A percentile compares a stretch with the other conserved stretches of the same genome.
These are phyloP conservation scores for Listrodromus nycthemerus DNA, from an alignment of 2,888 invertebrate genomes.

Conservation along the genomic window DNA sequence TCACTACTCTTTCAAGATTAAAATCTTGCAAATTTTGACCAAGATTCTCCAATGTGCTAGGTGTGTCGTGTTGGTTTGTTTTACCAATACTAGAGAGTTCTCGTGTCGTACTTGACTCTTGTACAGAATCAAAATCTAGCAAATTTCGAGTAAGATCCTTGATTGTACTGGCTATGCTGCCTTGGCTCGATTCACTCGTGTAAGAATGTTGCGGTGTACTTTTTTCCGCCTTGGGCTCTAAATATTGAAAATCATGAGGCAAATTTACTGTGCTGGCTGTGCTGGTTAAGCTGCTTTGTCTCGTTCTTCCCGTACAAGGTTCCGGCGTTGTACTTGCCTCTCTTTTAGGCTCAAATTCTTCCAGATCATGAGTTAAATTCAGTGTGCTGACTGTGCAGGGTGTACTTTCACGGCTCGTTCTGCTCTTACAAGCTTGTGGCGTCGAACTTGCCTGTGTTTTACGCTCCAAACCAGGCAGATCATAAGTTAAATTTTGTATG, in stretches of 20 bases:
- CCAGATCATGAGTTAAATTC: background rate
- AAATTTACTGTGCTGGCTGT: background rate
- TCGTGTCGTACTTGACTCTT: background rate
- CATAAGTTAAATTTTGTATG: background rate
- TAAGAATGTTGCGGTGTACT: background rate
- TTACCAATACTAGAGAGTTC: background rate
- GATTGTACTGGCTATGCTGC: background rate
- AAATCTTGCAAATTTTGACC: background rate
- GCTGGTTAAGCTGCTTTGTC: background rate
- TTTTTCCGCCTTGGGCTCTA: background rate
- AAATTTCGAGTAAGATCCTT: background rate
- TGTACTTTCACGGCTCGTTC: background rate
- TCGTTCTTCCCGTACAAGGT: background rate
- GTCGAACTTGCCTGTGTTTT: background rate
- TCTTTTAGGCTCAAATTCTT: background rate
- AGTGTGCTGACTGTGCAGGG: background rate
- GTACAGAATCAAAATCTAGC: background rate
- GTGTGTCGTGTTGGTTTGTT: background rate
- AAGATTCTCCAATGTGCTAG: background rate
- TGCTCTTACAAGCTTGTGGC: background rate
- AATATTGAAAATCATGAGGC: background rate
- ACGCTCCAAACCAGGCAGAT: too few species aligned
- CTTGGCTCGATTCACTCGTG: background rate
- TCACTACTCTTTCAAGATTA: background rate
- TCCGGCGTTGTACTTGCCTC: background rate